Base-by-base conservation (phyloP, 2,888 invertebrate species). In the Amphipoea lucens region DNA sequence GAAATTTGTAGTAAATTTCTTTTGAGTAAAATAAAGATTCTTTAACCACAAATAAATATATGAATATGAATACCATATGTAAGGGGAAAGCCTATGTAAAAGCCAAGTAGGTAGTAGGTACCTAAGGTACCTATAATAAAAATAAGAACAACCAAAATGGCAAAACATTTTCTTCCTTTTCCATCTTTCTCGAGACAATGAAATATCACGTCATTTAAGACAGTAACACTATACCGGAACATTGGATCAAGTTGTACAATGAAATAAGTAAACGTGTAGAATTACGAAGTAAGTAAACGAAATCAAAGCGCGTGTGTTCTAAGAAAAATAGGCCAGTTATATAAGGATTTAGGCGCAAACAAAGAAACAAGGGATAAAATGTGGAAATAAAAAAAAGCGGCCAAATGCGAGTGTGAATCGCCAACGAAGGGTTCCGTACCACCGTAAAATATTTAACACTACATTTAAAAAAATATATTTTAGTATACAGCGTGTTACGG, bases 271-370 rank as follows among this genome's bases (percentile, higher is more conserved):
- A 86, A 74, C 66, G 86, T 72, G 60, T 84, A 71, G 54, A 74
- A 62, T 86, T 83, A 78, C 78, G 67, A 29, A 83, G 71, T 69
- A 29, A 83, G 68, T 74, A 74, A 86, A 78, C 63, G 65, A 75
- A 74, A 78, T 63, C 45, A 74, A 76, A 76, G 14, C 75, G 48
- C 60, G 54, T 48, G 69, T 76, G 42, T 63, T 73, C 42, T 14
- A 20, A 74, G 57, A 66, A 68, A 76, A 78, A 71, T 74, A 65
- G 60, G 40, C 54, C 71, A 40, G 66, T 78, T 84, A 83, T 69
- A 48, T 77, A 74, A 78, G 62, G 86, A 78, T 82, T 82, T 65
- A 29, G 86, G 17, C 68, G 57, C 42, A 78, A 72, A 78, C 1
- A 72, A 71, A 66, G 3, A 36, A 83, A 79, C 71, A 84, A 60